phyloP scores from a whole-genome alignment of 2,888 invertebrate genomes.

The Temnothorax rugatulus region DNA sequence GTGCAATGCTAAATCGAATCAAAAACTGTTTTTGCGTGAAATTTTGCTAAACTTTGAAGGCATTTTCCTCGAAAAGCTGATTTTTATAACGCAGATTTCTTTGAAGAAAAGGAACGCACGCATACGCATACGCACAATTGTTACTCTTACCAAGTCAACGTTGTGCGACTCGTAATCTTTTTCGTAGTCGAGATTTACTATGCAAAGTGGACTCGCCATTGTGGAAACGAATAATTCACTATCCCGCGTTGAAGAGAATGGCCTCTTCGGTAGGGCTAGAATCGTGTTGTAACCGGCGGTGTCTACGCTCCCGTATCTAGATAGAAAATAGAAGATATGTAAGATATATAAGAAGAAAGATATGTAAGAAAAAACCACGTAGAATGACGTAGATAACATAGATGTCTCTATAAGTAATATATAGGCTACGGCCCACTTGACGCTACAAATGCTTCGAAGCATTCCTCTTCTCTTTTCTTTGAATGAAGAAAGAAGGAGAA shows the following conservation, averaged over 20 bases:
- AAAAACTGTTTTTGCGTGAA: neutral
- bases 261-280: constrained; percentile 71
- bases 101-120: neutral
- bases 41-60: neutral
- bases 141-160: constrained; percentile 75
- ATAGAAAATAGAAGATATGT: constrained; percentile 19
- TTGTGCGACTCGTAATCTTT: constrained; percentile 76
- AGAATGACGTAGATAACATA: neutral
- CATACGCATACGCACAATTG: neutral
- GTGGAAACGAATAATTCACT: constrained; percentile 61
- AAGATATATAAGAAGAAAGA: neutral
- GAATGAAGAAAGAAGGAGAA: too few species aligned
- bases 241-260: constrained; percentile 69
- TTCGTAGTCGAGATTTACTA: constrained; percentile 65
- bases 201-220: constrained; percentile 53
- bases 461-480: too few species aligned
- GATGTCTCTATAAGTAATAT: neutral
- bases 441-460: too few species aligned
- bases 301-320: constrained; percentile 78
- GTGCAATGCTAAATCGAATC: neutral
- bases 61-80: neutral
- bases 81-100: neutral
- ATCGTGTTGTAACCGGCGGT: constrained; percentile 72
- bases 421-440: too few species aligned
- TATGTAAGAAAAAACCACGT: too few species aligned